Conservation (phyloP, 2,113 vertebrate genomes). For the Eonycteris spelaea region DNA sequence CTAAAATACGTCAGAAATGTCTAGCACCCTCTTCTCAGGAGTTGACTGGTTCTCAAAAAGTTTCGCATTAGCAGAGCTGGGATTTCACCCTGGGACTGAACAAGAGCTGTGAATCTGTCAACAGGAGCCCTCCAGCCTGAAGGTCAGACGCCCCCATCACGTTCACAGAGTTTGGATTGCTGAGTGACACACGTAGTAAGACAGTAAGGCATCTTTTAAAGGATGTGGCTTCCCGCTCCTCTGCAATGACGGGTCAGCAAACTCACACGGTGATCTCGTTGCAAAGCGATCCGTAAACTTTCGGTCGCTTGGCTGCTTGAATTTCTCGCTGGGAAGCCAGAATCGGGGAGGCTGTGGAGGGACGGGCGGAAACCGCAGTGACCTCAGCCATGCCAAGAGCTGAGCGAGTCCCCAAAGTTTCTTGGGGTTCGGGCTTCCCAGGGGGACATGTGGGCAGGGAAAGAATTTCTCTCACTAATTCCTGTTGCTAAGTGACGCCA, state of each 20-base stretch:
- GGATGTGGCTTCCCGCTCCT: neutral
- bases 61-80: neutral
- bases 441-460: neutral
- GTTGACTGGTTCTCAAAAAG: neutral
- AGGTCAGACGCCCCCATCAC: accelerated
- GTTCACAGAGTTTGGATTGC: neutral
- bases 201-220: neutral
- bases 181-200: neutral
- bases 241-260: neutral
- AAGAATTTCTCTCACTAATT: neutral
- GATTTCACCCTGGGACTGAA: neutral
- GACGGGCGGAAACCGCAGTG: neutral
- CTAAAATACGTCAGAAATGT: neutral
- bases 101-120: neutral
- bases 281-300: neutral
- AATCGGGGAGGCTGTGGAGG: too few species aligned
- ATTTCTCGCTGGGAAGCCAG: neutral
- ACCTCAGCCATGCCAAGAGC: neutral
- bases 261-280: neutral
- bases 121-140: neutral
- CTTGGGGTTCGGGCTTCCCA: neutral
- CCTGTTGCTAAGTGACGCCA: neutral
- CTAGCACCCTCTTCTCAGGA: neutral
- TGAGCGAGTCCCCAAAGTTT: neutral
- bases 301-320: neutral